phyloP scores from a whole-genome alignment of 2,888 invertebrate species.

The Lepidocyrtoides sp. region DNA sequence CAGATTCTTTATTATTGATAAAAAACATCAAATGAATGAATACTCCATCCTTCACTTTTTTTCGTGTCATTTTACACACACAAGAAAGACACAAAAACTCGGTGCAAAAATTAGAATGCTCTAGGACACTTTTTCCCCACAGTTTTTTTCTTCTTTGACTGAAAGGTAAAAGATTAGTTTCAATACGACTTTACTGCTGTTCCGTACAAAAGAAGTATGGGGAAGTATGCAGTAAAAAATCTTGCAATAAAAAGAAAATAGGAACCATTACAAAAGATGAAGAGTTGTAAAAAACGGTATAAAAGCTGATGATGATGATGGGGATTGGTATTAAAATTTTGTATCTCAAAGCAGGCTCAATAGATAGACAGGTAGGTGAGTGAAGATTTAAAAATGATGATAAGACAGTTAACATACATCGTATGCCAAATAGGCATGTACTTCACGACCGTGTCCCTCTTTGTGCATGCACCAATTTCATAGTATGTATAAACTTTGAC shows the following conservation, averaged over 20 bases:
- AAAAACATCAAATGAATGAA: slow-evolving; percentile 5
- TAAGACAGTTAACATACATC: background rate
- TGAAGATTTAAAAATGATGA: background rate
- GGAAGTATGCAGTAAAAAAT: background rate
- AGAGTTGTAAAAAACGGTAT: background rate
- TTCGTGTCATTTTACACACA: slow-evolving; percentile 19
- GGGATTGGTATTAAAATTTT: background rate
- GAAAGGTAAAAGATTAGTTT: slow-evolving; percentile 8
- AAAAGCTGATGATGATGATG: background rate
- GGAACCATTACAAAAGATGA: slow-evolving; percentile 18
- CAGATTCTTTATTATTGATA: background rate
- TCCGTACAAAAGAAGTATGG: background rate
- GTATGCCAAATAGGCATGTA: background rate
- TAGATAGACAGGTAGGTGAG: background rate
- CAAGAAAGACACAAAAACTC: background rate
- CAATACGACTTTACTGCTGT: background rate
- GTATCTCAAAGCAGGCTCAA: background rate
- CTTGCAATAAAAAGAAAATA: slow-evolving; percentile 22
- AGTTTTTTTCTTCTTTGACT: background rate
- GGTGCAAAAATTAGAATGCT: slow-evolving; percentile 4
- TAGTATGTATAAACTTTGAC: no score
- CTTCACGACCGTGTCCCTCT: background rate
- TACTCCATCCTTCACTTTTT: background rate
- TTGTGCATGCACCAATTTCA: no score
- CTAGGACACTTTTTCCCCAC: background rate